Percentiles rank a stretch among this genome's conserved stretches.
Conservation (phyloP, 1,140 invertebrate genomes). For the Harpegnathos saltator region DNA sequence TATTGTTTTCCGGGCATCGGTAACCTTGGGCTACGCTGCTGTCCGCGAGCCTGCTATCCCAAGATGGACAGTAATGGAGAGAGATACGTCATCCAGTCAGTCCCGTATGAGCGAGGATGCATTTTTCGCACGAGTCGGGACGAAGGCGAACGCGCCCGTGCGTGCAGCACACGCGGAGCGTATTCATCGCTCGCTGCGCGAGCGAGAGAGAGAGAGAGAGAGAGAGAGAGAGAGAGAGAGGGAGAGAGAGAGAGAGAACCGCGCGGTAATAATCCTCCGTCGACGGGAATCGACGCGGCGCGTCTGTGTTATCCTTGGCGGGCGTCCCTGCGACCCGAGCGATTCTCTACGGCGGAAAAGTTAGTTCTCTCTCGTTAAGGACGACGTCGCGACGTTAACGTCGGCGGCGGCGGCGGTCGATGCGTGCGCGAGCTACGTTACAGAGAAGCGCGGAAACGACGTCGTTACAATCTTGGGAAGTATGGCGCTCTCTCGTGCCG, state of each 20-base stretch:
- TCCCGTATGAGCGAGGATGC: conserved; percentile 9
- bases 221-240: too few species aligned
- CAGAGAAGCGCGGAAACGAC: conserved; percentile 40
- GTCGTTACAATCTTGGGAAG: conserved; percentile 41
- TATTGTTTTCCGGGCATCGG: neutral
- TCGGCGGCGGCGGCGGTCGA: conserved; percentile 9
- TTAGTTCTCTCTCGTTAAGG: conserved; percentile 41
- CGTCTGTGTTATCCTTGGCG: conserved; percentile 16
- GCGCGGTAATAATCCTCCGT: conserved; percentile 12
- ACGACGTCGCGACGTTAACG: conserved; percentile 14
- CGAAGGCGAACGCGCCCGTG: neutral
- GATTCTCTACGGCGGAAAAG: conserved; percentile 14
- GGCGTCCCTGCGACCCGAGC: neutral
- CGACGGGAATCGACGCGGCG: conserved; percentile 29
- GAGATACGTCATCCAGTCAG: conserved; percentile 34
- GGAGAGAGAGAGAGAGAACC: too few species aligned
- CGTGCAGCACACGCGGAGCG: neutral
- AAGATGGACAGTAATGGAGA: conserved; percentile 48
- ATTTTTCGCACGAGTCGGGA: neutral
- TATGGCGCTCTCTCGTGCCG: conserved; percentile 2
- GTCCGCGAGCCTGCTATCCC: neutral
- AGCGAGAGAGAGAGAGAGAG: too few species aligned
- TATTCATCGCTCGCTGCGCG: too few species aligned
- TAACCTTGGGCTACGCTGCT: neutral
- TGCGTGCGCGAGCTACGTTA: conserved; percentile 20